Conservation (phyloP, 2,797 vertebrate species). For the Rhinophrynus dorsalis region DNA sequence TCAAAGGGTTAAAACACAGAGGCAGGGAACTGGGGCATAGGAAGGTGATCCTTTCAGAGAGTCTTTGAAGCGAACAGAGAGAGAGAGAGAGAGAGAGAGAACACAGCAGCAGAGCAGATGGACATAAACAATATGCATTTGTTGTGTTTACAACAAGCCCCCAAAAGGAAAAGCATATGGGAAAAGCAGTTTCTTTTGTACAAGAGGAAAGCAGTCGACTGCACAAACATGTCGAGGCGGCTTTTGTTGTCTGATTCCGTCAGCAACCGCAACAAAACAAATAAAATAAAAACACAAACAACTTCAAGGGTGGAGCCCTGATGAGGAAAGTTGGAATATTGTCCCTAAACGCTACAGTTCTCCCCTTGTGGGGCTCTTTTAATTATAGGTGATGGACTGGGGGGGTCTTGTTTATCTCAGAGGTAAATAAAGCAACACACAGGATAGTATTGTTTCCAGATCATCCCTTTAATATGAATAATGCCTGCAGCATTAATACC, state of each 20-base stretch:
- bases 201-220: neutral
- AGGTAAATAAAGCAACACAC: too few relatives aligned
- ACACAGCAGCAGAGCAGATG: slow-evolving; percentile 37
- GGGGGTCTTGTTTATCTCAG: too few relatives aligned
- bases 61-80: slow-evolving; percentile 29
- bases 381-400: too few relatives aligned
- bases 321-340: too few relatives aligned
- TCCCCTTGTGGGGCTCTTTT: too few relatives aligned
- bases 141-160: slow-evolving; percentile 29
- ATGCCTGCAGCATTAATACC: too few relatives aligned
- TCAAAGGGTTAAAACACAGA: too few relatives aligned
- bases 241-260: slow-evolving; percentile 30
- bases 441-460: too few relatives aligned
- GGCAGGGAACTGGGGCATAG: too few relatives aligned
- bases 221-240: slow-evolving; percentile 20
- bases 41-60: slow-evolving; percentile 31
- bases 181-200: slow-evolving; percentile 14
- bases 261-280: slow-evolving; percentile 27
- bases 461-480: too few relatives aligned
- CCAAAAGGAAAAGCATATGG: slow-evolving; percentile 30
- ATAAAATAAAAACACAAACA: slow-evolving; percentile 29
- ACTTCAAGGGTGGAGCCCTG: neutral
- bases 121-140: slow-evolving; percentile 35
- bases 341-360: too few relatives aligned
- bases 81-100: too few relatives aligned